Evolutionary conservation across 2,113 vertebrate species (phyloP).

Genomic region (Podarcis muralis): DNA sequence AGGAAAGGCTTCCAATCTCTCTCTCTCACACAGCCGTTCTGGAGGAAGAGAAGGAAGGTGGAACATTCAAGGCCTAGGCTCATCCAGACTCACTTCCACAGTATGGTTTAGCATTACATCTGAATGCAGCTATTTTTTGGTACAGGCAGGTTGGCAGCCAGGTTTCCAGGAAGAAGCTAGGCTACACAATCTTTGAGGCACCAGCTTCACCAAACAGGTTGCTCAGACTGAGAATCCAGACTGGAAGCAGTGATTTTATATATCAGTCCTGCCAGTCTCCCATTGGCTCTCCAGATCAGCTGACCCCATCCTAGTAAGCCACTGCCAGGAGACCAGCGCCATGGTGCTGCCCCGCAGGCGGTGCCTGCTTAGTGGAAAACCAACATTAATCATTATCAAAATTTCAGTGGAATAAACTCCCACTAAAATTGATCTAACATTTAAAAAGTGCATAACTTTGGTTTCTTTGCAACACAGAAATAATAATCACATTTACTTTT

Average conservation of each 20-base stretch:
- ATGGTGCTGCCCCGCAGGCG: too few species aligned
- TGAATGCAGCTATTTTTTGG: too few species aligned
- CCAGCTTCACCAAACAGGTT: not conserved
- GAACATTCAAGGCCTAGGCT: too few species aligned
- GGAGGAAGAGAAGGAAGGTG: too few species aligned
- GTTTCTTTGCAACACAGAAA: slow-evolving; percentile 29
- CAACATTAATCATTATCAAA: not conserved
- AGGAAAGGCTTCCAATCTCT: too few species aligned
- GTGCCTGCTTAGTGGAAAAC: not conserved
- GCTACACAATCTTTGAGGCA: not conserved
- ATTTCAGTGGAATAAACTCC: not conserved
- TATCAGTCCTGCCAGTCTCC: not conserved
- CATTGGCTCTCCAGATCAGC: not conserved
- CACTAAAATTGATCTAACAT: not conserved
- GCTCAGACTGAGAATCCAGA: not conserved
- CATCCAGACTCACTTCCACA: too few species aligned
- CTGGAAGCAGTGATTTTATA: not conserved
- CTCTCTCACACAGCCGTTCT: too few species aligned
- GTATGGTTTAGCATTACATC: too few species aligned
- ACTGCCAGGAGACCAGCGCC: too few species aligned
- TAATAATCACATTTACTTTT: slow-evolving; percentile 55
- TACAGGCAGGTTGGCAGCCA: too few species aligned
- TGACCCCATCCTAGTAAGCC: not conserved
- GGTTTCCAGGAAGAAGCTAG: too few species aligned
- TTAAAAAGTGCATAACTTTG: slow-evolving; percentile 34